Evolutionary conservation across 2,797 vertebrate species (phyloP), one percentile per base, ranked within the genome.

Genomic region (Mormyrus hasselquistii): DNA sequence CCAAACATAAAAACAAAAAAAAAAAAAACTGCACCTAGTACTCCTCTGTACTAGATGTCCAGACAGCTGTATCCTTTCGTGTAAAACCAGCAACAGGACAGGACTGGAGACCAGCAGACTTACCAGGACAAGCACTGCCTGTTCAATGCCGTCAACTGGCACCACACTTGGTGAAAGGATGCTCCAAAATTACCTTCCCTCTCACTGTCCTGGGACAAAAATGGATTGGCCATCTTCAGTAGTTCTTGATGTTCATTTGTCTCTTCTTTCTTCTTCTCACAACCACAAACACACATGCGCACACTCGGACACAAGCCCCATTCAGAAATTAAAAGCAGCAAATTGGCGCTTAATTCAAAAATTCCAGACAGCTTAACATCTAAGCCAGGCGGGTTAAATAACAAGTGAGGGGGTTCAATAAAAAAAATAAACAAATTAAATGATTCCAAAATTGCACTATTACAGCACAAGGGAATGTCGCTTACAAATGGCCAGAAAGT

Each of bases 91-190:
- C 91, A 92, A 94, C 90, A 94, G 92, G 91, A 95, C 92, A 93
- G 92, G 91, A 93, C 92, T 92, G 79, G 94, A 94, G 93, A 91
- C 93, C 93, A 93, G 92, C 91, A 89, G 91, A 95, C 95, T 95
- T 96, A 96, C 95, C 93, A 94, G 95, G 94, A 93, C 93, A 94
- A 91, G 93, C 93, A 94, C 88, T 92, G 91, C 94, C 93, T 94
- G 92, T 69, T 93, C 93, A 95, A 92, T 93, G 93, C 93, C 92
- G 92, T 93, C 94, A 93, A 90, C 90, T 92, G 93, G 92, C 91
- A 91, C 92, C 91, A 34, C 90, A 89, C 91, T 93, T 93, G 89
- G 88, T 92, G 95, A 94, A 93, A 93, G 91, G 93, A 93, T 65
- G 90, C 93, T 94, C 94, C 94, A 94, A 94, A 95, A 92, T 93